Evolutionary conservation across 2,797 vertebrate species (phyloP).

Genomic region (Odontamblyopus lacepedii): DNA sequence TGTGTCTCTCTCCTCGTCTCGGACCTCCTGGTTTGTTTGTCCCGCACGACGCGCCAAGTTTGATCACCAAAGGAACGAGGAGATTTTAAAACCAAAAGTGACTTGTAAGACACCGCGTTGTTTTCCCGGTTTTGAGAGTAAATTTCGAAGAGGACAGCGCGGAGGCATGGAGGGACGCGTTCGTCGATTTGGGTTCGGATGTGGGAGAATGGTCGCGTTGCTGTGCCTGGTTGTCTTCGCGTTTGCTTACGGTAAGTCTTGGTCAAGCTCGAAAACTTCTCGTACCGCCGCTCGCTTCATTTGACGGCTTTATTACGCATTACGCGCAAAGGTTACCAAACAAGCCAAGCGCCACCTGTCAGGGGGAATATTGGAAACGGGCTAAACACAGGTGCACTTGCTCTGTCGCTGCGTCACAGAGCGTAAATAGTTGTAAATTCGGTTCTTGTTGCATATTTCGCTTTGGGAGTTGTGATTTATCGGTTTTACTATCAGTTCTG

Average conservation of each 20-base stretch:
- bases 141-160: constrained; percentile 22
- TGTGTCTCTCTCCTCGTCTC: constrained; percentile 8
- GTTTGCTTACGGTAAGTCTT: constrained; percentile 66
- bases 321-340: neutral
- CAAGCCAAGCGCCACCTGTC: constrained; percentile 40
- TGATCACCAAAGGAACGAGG: constrained; percentile 12
- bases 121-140: neutral
- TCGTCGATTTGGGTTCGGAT: constrained; percentile 47
- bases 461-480: neutral
- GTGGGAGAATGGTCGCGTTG: constrained; percentile 51
- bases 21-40: constrained; percentile 35
- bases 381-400: constrained; percentile 42
- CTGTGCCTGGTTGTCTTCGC: constrained; percentile 55
- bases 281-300: neutral
- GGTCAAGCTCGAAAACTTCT: neutral
- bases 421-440: neutral
- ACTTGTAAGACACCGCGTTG: constrained; percentile 12
- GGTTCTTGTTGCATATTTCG: neutral
- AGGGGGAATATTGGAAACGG: constrained; percentile 22
- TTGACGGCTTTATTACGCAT: too few relatives aligned
- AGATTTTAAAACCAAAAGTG: constrained; percentile 23
- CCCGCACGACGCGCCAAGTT: constrained; percentile 46
- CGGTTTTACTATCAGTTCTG: neutral
- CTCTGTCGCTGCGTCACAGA: too few relatives aligned
- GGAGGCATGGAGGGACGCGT: constrained; percentile 66